Percentiles rank a stretch among this genome's conserved stretches.
Evolutionary conservation across 2,797 vertebrate genomes (phyloP).

Genomic region (Chloroceryle amazona): DNA sequence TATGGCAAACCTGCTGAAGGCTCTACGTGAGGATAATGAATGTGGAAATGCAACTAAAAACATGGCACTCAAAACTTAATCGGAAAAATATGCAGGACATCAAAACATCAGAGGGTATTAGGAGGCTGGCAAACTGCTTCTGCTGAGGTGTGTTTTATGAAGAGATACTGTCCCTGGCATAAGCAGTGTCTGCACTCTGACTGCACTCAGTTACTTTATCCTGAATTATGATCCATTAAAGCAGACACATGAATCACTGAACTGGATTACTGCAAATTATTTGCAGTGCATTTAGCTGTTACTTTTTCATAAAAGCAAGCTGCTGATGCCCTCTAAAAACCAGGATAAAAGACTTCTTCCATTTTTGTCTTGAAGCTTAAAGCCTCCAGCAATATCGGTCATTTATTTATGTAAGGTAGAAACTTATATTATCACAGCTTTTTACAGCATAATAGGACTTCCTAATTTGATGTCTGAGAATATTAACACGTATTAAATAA

Average conservation of each 20-base stretch:
- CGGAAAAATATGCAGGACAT: constrained; percentile 91
- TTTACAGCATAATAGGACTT: constrained; percentile 75
- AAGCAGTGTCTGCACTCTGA: constrained; percentile 84
- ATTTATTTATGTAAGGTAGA: constrained; percentile 84
- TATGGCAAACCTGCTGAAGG: constrained; percentile 90
- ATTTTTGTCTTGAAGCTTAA: constrained; percentile 81
- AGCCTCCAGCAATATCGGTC: constrained; percentile 79
- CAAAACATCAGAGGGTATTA: constrained; percentile 89
- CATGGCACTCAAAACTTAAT: constrained; percentile 91
- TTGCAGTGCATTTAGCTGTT: constrained; percentile 91
- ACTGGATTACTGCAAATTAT: constrained; percentile 91
- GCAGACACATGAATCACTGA: constrained; percentile 90
- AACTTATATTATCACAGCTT: constrained; percentile 80
- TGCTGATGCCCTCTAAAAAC: constrained; percentile 89
- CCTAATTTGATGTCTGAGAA: constrained; percentile 76
- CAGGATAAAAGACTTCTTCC: constrained; percentile 87
- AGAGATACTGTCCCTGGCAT: constrained; percentile 87
- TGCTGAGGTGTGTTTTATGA: constrained; percentile 89
- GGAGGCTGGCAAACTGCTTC: constrained; percentile 85
- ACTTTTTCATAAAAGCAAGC: constrained; percentile 89
- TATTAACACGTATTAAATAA: constrained; percentile 76
- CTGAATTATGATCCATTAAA: constrained; percentile 92
- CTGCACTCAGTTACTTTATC: constrained; percentile 86
- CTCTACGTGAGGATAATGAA: constrained; percentile 90
- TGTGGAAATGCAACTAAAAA: constrained; percentile 91